A percentile compares a stretch with the other conserved stretches of the same genome.
Conservation (phyloP, 2,888 invertebrate genomes). For the Ganaspis brasiliensis region DNA sequence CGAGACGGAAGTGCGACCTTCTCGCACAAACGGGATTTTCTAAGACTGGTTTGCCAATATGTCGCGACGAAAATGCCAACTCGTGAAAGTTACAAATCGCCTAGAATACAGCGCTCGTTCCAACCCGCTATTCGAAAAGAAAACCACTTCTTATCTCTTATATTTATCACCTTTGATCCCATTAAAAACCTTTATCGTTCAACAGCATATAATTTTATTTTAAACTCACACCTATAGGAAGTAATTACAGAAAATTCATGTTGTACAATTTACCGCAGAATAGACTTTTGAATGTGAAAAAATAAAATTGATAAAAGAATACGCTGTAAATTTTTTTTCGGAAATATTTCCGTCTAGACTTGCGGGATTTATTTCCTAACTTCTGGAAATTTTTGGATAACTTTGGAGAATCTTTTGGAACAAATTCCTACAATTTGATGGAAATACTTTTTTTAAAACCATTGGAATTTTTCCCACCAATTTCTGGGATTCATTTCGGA, state of each 20-base stretch:
- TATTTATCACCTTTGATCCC: constrained; percentile 7
- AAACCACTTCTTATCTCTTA: not conserved
- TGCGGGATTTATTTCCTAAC: too few relatives aligned
- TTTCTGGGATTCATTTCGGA: too few relatives aligned
- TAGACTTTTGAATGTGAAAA: too few relatives aligned
- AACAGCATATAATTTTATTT: constrained; percentile 11
- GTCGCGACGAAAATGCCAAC: constrained; percentile 35
- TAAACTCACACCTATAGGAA: constrained; percentile 3
- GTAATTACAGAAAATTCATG: constrained; percentile 2
- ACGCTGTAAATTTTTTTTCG: too few relatives aligned
- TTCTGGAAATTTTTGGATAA: too few relatives aligned
- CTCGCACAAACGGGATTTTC: constrained; percentile 39
- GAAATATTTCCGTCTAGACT: too few relatives aligned
- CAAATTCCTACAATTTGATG: too few relatives aligned
- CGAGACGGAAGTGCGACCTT: constrained; percentile 31
- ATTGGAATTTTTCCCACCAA: too few relatives aligned
- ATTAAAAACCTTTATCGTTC: not conserved
- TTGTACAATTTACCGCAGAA: too few relatives aligned
- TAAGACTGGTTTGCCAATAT: constrained; percentile 42
- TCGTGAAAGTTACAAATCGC: constrained; percentile 37
- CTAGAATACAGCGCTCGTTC: not conserved
- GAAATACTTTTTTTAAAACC: too few relatives aligned
- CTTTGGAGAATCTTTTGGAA: too few relatives aligned
- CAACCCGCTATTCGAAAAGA: not conserved
- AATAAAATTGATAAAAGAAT: too few relatives aligned